phyloP scores from a whole-genome alignment of 1,140 invertebrate species.

The Drosophila ironensis region DNA sequence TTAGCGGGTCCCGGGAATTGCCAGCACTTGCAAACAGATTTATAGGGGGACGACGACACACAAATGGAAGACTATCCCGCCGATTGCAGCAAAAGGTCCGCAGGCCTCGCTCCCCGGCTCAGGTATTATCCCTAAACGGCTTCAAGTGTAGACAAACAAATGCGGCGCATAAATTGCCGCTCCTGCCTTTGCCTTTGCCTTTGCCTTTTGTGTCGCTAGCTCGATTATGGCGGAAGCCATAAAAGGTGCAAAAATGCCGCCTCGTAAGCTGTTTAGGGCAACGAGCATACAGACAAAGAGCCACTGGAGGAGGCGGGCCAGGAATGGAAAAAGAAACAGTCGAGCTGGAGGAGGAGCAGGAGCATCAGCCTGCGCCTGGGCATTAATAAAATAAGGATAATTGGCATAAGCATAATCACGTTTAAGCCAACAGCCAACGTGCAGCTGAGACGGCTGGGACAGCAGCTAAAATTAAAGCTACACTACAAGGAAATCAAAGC shows the following conservation, averaged over 20 bases:
- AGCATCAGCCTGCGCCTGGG: slow-evolving; percentile 21
- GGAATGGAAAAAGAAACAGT: neutral
- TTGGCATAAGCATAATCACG: slow-evolving; percentile 80
- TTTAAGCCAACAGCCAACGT: slow-evolving; percentile 72
- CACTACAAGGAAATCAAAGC: slow-evolving; percentile 2
- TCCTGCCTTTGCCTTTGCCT: neutral
- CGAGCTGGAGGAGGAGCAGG: neutral
- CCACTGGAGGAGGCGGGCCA: slow-evolving; percentile 21
- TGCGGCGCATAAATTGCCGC: slow-evolving; percentile 61
- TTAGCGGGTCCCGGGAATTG: slow-evolving; percentile 31
- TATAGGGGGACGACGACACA: slow-evolving; percentile 22
- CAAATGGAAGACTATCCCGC: slow-evolving; percentile 52
- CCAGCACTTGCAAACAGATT: slow-evolving; percentile 49
- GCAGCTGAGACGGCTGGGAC: slow-evolving; percentile 59
- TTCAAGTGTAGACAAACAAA: slow-evolving; percentile 62
- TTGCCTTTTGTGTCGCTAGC: slow-evolving; percentile 27
- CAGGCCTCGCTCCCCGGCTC: slow-evolving; percentile 20
- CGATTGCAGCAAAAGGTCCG: slow-evolving; percentile 47
- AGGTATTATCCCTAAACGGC: slow-evolving; percentile 64
- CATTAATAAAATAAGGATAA: slow-evolving; percentile 81
- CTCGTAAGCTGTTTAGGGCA: slow-evolving; percentile 57
- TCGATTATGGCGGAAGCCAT: slow-evolving; percentile 73
- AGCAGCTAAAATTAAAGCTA: slow-evolving; percentile 22
- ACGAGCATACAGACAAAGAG: slow-evolving; percentile 43
- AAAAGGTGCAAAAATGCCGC: slow-evolving; percentile 74